Conservation (phyloP, 2,113 vertebrate species). For the Hypomesus transpacificus region DNA sequence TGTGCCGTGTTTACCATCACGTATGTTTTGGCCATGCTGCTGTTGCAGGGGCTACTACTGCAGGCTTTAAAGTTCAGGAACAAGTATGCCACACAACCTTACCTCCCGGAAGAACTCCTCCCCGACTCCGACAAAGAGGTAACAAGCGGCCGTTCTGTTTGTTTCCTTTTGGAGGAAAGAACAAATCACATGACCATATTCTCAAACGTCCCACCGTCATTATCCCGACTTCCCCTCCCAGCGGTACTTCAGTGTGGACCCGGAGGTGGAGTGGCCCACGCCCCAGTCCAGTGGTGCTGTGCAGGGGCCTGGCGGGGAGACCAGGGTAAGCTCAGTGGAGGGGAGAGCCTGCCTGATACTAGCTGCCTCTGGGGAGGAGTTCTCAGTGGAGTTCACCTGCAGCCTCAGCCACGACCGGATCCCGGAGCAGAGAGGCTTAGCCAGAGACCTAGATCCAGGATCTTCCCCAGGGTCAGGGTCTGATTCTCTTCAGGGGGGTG, state of each 20-base stretch:
- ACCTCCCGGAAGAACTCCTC: slow-evolving; percentile 77
- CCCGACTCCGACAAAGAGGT: slow-evolving; percentile 75
- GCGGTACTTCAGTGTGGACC: slow-evolving; percentile 66
- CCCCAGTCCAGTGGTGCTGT: slow-evolving; percentile 31
- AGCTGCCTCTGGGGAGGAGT: slow-evolving; percentile 74
- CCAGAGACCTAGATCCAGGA: slow-evolving; percentile 12
- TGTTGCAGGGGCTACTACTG: slow-evolving; percentile 69
- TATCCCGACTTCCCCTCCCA: slow-evolving; percentile 42
- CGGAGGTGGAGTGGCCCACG: slow-evolving; percentile 76
- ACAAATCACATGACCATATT: no score
- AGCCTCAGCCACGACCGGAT: slow-evolving; percentile 67
- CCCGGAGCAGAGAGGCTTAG: background rate
- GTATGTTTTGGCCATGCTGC: background rate
- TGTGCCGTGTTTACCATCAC: background rate
- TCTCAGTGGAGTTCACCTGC: slow-evolving; percentile 80
- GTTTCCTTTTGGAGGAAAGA: background rate
- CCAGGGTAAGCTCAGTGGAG: slow-evolving; percentile 75
- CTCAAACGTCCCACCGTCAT: no score
- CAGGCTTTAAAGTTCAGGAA: slow-evolving; percentile 84
- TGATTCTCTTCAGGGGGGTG: slow-evolving; percentile 23
- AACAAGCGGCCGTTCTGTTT: slow-evolving; percentile 5
- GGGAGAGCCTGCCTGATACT: slow-evolving; percentile 74
- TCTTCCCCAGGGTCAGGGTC: slow-evolving; percentile 6
- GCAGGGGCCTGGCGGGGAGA: slow-evolving; percentile 47
- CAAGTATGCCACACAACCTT: slow-evolving; percentile 72